A percentile compares a stretch with the other conserved stretches of the same genome.
These are phyloP conservation scores for Bergia sp. DNA, from an alignment of 92 coral and sea anemone species.

Conservation along the genomic window DNA sequence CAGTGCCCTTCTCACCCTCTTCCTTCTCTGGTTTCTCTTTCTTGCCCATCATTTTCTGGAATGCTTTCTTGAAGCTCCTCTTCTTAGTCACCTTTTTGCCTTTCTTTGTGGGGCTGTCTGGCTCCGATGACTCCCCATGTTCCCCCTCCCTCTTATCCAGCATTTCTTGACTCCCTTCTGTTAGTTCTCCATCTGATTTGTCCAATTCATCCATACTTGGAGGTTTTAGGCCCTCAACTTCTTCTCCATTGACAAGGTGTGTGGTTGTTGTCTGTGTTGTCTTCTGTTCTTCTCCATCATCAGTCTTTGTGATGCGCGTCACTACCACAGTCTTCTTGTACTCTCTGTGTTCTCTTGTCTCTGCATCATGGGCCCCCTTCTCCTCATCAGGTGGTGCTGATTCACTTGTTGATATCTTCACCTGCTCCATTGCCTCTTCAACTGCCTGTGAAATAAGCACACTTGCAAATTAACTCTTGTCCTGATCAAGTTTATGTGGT, in stretches of 20 bases:
- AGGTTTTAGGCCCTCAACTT: conserved; percentile 27
- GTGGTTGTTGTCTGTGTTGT: conserved; percentile 37
- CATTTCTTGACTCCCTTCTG: conserved; percentile 31
- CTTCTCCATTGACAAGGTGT: conserved; percentile 33
- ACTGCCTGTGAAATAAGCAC: conserved; percentile 13
- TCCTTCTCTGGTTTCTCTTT: conserved; percentile 34
- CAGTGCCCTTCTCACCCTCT: conserved; percentile 28
- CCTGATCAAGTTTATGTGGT: no score
- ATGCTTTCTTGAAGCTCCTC: conserved; percentile 27
- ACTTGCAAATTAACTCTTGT: no score
- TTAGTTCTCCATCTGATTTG: conserved; percentile 29
- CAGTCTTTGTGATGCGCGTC: conserved; percentile 34
- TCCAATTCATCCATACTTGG: conserved; percentile 37
- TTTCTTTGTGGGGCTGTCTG: conserved; percentile 41
- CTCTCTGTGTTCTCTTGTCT: conserved; percentile 31
- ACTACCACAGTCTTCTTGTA: conserved; percentile 42
- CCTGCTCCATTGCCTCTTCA: conserved; percentile 40
- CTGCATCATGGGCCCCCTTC: conserved; percentile 37
- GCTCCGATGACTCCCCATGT: conserved; percentile 39
- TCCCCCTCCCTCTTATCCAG: conserved; percentile 34
- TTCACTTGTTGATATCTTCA: conserved; percentile 25
- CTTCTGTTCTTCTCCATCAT: conserved; percentile 28
- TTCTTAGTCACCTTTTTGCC: conserved; percentile 33
- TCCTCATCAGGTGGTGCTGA: conserved; percentile 43
- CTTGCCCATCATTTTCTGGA: conserved; percentile 38